Evolutionary conservation across 1,140 invertebrate genomes (phyloP).

Genomic region (Bombus waltoni): DNA sequence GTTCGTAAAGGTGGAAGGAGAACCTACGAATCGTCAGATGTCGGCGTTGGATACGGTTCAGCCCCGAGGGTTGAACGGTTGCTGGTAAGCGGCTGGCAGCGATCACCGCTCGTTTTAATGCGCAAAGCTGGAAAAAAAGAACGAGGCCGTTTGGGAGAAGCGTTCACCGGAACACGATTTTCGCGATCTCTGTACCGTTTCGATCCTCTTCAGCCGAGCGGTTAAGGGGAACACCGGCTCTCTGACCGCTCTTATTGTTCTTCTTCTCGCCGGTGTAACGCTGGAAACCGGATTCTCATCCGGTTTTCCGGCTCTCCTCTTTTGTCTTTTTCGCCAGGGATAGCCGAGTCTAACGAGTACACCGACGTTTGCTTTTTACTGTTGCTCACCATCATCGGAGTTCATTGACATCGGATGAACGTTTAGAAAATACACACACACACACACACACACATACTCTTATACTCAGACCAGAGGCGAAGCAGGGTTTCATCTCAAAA

Average conservation of each 20-base stretch:
- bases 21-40: neutral
- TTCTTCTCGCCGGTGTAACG: slow-evolving; percentile 5
- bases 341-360: slow-evolving; percentile 7
- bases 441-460: neutral
- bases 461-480: neutral
- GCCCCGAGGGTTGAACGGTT: neutral
- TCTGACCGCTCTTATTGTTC: slow-evolving; percentile 38
- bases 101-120: slow-evolving; percentile 42
- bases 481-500: neutral
- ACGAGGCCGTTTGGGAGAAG: slow-evolving; percentile 36
- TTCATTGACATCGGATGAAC: neutral
- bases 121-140: slow-evolving; percentile 32
- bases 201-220: neutral
- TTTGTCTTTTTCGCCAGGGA: slow-evolving; percentile 31
- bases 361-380: slow-evolving; percentile 20
- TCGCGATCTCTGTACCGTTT: slow-evolving; percentile 33
- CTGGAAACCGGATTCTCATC: slow-evolving; percentile 26
- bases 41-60: neutral
- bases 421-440: neutral
- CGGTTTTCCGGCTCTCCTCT: slow-evolving; percentile 24
- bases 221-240: slow-evolving; percentile 26
- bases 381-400: neutral
- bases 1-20: neutral
- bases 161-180: slow-evolving; percentile 39
- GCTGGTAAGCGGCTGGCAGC: neutral